Evolutionary conservation across 2,113 vertebrate genomes (phyloP).

Genomic region (Cavia porcellus): DNA sequence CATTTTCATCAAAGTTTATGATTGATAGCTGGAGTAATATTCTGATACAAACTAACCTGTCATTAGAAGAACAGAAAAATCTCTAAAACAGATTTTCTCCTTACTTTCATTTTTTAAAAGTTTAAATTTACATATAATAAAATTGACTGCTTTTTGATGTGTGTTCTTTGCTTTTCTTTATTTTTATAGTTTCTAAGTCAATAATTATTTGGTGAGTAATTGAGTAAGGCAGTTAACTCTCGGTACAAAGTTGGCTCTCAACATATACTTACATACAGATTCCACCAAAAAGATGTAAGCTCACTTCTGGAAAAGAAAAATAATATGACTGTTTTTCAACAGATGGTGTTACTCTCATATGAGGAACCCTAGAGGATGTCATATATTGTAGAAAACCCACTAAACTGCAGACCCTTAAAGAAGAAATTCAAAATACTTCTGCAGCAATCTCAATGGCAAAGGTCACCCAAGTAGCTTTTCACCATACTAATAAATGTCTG

Average conservation of each 20-base stretch:
- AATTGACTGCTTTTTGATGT: background rate
- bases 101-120: background rate
- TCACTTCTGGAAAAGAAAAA: too few relatives aligned
- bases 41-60: background rate
- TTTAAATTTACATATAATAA: background rate
- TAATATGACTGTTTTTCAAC: too few relatives aligned
- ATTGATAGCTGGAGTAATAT: background rate
- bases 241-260: background rate
- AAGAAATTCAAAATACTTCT: background rate
- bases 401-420: background rate
- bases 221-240: background rate
- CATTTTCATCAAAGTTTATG: background rate
- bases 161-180: background rate
- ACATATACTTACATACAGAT: background rate
- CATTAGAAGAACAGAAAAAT: background rate
- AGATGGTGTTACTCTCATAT: too few relatives aligned
- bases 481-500: background rate
- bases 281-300: too few relatives aligned
- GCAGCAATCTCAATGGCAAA: background rate
- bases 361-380: too few relatives aligned
- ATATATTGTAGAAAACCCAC: background rate
- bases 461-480: background rate
- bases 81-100: background rate
- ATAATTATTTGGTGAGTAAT: background rate
- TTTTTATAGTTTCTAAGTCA: background rate